Evolutionary conservation across 2,888 invertebrate genomes (phyloP), one percentile per base, ranked within the genome.

Genomic region (Agonopterix subpropinquella): DNA sequence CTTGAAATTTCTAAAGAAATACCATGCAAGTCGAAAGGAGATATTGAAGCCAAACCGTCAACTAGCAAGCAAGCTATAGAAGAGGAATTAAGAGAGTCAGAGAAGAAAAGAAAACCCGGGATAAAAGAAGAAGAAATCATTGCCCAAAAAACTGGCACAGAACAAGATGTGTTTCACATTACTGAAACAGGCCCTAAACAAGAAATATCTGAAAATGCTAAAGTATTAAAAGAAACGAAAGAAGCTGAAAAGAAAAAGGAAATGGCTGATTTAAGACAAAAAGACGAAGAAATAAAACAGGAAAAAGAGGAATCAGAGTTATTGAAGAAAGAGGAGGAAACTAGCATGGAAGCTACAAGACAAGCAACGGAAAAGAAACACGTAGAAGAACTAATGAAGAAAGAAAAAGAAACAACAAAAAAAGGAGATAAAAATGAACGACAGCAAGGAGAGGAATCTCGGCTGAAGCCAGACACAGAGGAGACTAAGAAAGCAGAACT

Each of bases 401-500:
- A 39, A n/a, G 11, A 10, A 39, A 10, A 39, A 39, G 4, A 39
- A 39, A 9, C 10, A 39, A n/a, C 10, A n/a, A 5, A 9, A 39
- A 11, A 0, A 10, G 10, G 7, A 39, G n/a, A 11, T 4, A 39
- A 10, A 39, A 11, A 9, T n/a, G n/a, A 39, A 10, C n/a, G 4
- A 39, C n/a, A 39, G 10, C 10, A 39, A 11, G 11, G 10, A 39
- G 39, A 39, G 5, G n/a, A 39, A 11, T n/a, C 39, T 39, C 1
- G 5, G 1, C 28, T 28, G n/a, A 39, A 11, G 7, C 10, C 10
- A 42, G 42, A 42, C 1, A 13, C 11, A 51, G 51, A 28, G 43
- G 48, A 36, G 45, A 13, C 44, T 15, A 48, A 55, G 44, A 54
- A 54, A 49, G 44, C 57, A 9, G 47, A 54, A 47, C 18, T 52